Evolutionary conservation across 2,797 vertebrate genomes (phyloP).

Genomic region (Intellagama lesueurii): DNA sequence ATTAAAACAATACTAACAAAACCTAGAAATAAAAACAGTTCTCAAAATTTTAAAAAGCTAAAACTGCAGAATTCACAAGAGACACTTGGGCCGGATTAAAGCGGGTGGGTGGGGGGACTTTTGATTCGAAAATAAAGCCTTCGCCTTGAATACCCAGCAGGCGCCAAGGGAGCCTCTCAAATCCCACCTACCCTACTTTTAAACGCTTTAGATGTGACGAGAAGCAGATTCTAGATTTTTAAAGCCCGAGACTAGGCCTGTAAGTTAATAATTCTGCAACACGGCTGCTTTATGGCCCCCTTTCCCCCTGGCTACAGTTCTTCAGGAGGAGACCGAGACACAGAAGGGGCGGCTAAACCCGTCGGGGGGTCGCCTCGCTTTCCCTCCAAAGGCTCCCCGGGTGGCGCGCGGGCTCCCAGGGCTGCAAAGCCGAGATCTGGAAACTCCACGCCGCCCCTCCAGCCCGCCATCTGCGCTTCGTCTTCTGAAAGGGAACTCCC

Average conservation of each 20-base stretch:
- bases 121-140: not conserved
- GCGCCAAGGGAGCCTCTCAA: not conserved
- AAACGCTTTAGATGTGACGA: not conserved
- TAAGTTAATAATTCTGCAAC: not conserved
- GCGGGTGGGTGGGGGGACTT: too few relatives aligned
- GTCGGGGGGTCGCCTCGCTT: too few relatives aligned
- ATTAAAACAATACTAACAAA: too few relatives aligned
- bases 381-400: too few relatives aligned
- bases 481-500: not conserved
- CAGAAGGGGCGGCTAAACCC: too few relatives aligned
- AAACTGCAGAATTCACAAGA: too few relatives aligned
- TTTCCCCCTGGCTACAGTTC: too few relatives aligned
- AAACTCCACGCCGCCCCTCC: not conserved
- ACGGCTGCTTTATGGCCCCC: too few relatives aligned
- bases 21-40: not conserved
- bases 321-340: not conserved
- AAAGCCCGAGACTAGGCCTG: not conserved
- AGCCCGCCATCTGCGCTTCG: not conserved
- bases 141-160: not conserved
- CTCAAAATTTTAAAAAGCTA: not conserved
- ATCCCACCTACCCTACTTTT: not conserved
- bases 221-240: too few relatives aligned
- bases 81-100: too few relatives aligned
- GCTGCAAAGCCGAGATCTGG: not conserved
- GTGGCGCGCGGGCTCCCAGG: too few relatives aligned